phyloP scores from a whole-genome alignment of 2,888 invertebrate species.

The Zelleria hepariella region DNA sequence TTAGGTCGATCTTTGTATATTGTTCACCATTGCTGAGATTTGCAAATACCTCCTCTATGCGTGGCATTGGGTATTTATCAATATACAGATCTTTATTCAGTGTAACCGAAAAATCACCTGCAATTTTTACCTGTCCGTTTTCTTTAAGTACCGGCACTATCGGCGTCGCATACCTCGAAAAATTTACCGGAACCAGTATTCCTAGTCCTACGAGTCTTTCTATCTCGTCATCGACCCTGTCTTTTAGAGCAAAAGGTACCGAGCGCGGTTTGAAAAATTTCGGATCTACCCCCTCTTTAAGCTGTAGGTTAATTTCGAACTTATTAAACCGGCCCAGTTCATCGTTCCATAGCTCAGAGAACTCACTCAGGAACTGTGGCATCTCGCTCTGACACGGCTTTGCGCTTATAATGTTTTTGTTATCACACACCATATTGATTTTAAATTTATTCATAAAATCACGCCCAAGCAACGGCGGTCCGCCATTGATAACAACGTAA shows the following conservation, averaged over 20 bases:
- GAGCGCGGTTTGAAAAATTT: constrained; percentile 15
- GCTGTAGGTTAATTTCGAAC: background rate
- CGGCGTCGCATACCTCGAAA: background rate
- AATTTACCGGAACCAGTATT: background rate
- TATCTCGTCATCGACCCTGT: background rate
- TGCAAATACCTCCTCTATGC: no score
- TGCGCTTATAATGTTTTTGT: background rate
- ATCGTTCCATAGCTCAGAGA: background rate
- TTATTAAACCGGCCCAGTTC: no score
- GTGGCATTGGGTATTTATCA: no score
- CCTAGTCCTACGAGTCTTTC: background rate
- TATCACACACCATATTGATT: background rate
- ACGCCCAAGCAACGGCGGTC: no score
- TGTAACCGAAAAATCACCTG: background rate
- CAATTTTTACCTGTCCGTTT: background rate
- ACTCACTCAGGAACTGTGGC: background rate
- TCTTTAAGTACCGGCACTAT: background rate
- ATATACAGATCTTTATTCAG: background rate
- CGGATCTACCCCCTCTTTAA: constrained; percentile 8
- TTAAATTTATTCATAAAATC: no score
- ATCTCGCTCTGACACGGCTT: background rate
- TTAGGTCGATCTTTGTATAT: no score
- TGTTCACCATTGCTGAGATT: no score
- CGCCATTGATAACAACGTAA: constrained; percentile 7
- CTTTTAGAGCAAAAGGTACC: no score